Conservation (phyloP, 1,140 invertebrate species). For the Papilio aristodemus region DNA sequence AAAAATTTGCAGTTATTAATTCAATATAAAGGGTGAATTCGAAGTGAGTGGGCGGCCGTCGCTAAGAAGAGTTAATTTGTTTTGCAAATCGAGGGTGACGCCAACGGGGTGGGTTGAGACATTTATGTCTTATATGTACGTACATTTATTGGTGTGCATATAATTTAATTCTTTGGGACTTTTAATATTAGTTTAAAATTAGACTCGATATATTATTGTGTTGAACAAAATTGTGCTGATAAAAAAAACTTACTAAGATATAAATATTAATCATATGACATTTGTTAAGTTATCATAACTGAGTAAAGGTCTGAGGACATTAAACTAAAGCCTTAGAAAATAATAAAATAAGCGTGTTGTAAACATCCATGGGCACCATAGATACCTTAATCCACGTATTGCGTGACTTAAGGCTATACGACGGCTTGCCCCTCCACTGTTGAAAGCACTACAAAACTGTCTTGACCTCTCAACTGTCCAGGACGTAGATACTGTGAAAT, state of each 20-base stretch:
- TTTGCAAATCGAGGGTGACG: slow-evolving; percentile 65
- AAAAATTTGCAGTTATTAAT: background rate
- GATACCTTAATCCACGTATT: slow-evolving; percentile 56
- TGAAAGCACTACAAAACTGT: slow-evolving; percentile 21
- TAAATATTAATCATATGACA: too few species aligned
- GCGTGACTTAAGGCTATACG: slow-evolving; percentile 51
- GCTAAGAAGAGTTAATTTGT: slow-evolving; percentile 63
- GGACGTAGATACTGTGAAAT: background rate
- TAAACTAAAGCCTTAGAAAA: background rate
- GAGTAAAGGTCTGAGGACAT: background rate
- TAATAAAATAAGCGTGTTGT: background rate
- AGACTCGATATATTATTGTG: too few species aligned
- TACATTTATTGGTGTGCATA: slow-evolving; percentile 5
- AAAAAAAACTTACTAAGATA: too few species aligned
- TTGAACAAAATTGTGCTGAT: too few species aligned
- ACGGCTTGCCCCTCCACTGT: slow-evolving; percentile 30
- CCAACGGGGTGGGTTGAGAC: slow-evolving; percentile 20
- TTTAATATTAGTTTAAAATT: too few species aligned
- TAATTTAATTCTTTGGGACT: background rate
- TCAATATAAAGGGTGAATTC: slow-evolving; percentile 17
- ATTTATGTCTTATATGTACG: slow-evolving; percentile 21
- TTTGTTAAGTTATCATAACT: background rate
- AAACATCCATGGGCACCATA: slow-evolving; percentile 43
- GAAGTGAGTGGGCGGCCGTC: slow-evolving; percentile 37
- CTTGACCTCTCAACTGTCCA: slow-evolving; percentile 2